These are phyloP conservation scores for Aspiorhynchus laticeps DNA, from an alignment of 2,113 vertebrate species.

Conservation along the genomic window DNA sequence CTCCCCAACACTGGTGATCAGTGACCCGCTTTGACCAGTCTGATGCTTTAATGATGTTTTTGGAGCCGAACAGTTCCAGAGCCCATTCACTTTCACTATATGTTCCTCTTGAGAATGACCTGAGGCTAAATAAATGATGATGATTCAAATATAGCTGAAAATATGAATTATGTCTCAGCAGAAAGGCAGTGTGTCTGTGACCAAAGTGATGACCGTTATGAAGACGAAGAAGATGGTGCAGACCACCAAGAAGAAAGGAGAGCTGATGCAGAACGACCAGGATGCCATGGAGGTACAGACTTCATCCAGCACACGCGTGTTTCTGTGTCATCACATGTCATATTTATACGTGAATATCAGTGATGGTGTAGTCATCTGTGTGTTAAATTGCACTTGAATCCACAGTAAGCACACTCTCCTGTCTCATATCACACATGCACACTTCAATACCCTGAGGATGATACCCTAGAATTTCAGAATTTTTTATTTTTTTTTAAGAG, in stretches of 20 bases:
- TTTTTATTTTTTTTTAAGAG: too few relatives aligned
- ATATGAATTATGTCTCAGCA: slow-evolving; percentile 57
- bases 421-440: too few relatives aligned
- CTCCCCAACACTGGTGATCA: too few relatives aligned
- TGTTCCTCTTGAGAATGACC: too few relatives aligned
- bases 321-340: background rate
- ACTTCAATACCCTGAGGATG: too few relatives aligned
- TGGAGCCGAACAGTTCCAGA: too few relatives aligned
- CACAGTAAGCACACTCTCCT: too few relatives aligned
- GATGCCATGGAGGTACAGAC: slow-evolving; percentile 94
- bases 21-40: too few relatives aligned
- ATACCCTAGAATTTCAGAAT: too few relatives aligned
- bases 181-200: slow-evolving; percentile 91
- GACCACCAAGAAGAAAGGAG: slow-evolving; percentile 95
- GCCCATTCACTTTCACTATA: background rate
- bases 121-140: background rate
- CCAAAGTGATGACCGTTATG: slow-evolving; percentile 94
- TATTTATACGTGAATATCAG: background rate
- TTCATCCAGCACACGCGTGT: too few relatives aligned
- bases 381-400: too few relatives aligned
- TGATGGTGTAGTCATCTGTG: background rate
- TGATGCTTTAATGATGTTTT: too few relatives aligned
- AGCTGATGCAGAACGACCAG: slow-evolving; percentile 98
- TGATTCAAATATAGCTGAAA: background rate
- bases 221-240: slow-evolving; percentile 91